Base-by-base conservation (phyloP, 2,797 vertebrate genomes). In the Corythornis leucogaster region DNA sequence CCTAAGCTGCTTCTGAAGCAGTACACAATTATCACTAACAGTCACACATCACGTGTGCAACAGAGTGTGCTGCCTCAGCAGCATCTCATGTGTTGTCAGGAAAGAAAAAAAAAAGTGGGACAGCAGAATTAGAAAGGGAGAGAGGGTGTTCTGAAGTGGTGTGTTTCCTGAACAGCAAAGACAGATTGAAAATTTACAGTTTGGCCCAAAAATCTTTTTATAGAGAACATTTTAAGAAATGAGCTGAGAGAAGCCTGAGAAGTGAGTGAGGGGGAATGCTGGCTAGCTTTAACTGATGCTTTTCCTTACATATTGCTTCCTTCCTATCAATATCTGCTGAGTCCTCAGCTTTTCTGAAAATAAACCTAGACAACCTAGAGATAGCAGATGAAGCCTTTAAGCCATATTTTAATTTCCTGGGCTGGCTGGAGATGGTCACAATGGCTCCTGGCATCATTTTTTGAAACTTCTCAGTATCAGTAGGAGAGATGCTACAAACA, bases 141-240 rank as follows among this genome's bases (percentile, higher is more conserved):
- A 62, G 13, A 24, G n/a, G 55, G 14, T 5, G 10, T 62, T 95
- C 76, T 95, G 38, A 74, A 57, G 22, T 54, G 30, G 25, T 79
- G n/a, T 51, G 66, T 85, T 89, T 71, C 62, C 66, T 89, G 57
- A 89, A 87, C 62, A 83, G 73, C 62, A 55, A 78, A 76, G 81
- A 87, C 81, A 92, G 79, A 95, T 17, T 58, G 73, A 90, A 87
- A 75, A 80, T 55, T 58, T 33, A 77, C 61, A 80, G 69, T 87
- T 66, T 91, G 87, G 93, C 80, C 46, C 79, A 71, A 59, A 89
- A 64, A 35, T 70, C 76, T 62, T 87, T 81, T 93, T 78, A 80
- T 43, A 87, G 73, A 66, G 46, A 87, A 51, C 4, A 12, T 85
- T 93, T 83, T 83, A 80, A 75, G 89, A 58, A 78, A 92, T 53